These are phyloP conservation scores for Aphelinus atriplicis DNA, from an alignment of 1,140 invertebrate species.

Conservation along the genomic window DNA sequence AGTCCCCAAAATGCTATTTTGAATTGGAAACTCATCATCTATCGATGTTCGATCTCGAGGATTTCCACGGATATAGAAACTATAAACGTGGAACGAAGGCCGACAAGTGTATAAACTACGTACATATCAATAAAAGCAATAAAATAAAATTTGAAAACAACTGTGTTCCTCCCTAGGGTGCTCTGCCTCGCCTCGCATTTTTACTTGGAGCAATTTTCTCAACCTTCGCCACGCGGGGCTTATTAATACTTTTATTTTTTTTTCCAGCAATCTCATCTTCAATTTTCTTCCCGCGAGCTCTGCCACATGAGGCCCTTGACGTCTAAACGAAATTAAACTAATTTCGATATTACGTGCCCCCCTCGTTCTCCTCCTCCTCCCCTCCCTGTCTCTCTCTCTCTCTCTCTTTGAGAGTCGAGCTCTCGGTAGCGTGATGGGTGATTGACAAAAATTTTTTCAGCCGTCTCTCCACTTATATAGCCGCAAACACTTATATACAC, in stretches of 20 bases:
- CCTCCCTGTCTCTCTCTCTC: neutral
- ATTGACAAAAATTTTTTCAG: constrained; percentile 38
- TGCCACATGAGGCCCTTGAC: no score
- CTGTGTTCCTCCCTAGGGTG: no score
- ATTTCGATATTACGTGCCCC: constrained; percentile 12
- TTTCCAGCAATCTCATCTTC: no score
- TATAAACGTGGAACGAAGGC: no score
- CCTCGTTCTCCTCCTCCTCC: neutral
- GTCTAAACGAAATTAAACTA: constrained; percentile 17
- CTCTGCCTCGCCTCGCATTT: neutral
- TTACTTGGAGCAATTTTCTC: neutral
- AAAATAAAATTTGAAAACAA: no score
- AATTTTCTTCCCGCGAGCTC: no score
- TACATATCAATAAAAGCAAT: no score
- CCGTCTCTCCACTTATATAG: constrained; percentile 31
- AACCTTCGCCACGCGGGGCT: neutral
- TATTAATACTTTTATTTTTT: neutral
- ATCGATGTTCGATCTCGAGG: no score
- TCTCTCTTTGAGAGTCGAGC: neutral
- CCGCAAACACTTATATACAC: neutral
- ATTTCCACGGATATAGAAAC: no score
- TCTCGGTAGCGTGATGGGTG: constrained; percentile 24
- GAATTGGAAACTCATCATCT: no score
- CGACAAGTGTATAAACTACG: no score
- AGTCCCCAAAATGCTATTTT: no score